phyloP scores from a whole-genome alignment of 1,140 invertebrate species.

The Zaprionus nigranus region DNA sequence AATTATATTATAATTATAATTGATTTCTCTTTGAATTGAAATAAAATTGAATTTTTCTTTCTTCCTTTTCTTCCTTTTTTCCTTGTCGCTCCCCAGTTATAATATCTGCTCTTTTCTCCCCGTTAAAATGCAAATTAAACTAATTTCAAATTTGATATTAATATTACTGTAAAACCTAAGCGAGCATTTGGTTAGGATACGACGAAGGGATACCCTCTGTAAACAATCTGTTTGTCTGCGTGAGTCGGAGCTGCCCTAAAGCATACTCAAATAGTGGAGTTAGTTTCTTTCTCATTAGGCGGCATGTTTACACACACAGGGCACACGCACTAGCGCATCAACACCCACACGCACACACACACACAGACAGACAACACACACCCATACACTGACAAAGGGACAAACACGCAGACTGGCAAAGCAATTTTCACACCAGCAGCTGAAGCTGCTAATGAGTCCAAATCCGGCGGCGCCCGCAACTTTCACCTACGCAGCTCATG shows the following conservation, averaged over 20 bases:
- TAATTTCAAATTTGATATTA: slow-evolving; percentile 25
- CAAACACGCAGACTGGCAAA: slow-evolving; percentile 29
- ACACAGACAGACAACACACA: slow-evolving; percentile 8
- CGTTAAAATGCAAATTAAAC: background rate
- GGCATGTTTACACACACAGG: slow-evolving; percentile 63
- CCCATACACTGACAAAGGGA: slow-evolving; percentile 14
- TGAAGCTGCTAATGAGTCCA: slow-evolving; percentile 72
- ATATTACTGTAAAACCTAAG: background rate
- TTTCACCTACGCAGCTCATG: slow-evolving; percentile 37
- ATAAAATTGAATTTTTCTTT: too few relatives aligned
- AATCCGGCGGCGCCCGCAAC: slow-evolving; percentile 72
- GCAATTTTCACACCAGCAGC: slow-evolving; percentile 74
- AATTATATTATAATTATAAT: too few relatives aligned
- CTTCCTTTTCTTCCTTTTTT: background rate
- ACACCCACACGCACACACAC: slow-evolving; percentile 19
- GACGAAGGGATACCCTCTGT: slow-evolving; percentile 3
- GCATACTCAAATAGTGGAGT: slow-evolving; percentile 74
- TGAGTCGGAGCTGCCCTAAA: slow-evolving; percentile 40
- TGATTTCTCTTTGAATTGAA: too few relatives aligned
- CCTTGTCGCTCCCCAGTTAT: too few relatives aligned
- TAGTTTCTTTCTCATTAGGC: slow-evolving; percentile 82
- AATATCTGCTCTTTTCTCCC: too few relatives aligned
- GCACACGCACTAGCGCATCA: slow-evolving; percentile 31
- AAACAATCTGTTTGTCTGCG: slow-evolving; percentile 29
- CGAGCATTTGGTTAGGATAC: background rate